Percentiles rank a stretch among this genome's conserved stretches.
Conservation (phyloP, 2,888 invertebrate species). For the Leucozona laternaria region DNA sequence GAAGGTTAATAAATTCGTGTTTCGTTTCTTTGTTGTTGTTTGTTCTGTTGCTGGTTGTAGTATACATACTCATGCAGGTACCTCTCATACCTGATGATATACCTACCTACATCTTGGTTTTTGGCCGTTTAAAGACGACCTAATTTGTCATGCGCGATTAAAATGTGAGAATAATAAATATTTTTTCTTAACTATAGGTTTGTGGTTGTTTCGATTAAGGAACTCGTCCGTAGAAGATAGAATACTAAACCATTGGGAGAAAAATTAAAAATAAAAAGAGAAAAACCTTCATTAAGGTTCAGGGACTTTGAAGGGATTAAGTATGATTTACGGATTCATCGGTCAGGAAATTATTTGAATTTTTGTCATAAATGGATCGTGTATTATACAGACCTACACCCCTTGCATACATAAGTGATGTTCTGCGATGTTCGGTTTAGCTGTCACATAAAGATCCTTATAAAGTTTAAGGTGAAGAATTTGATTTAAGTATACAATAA, state of each 20-base stretch:
- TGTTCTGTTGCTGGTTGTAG: constrained; percentile 3
- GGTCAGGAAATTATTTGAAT: neutral
- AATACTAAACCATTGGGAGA: neutral
- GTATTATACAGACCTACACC: no score
- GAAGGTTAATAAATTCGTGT: constrained; percentile 68
- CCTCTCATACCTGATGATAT: constrained; percentile 1
- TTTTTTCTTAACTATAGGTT: constrained; percentile 41
- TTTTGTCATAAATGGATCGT: neutral
- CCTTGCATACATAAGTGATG: neutral
- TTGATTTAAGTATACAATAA: neutral
- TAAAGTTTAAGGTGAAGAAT: neutral
- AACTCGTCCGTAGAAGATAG: constrained; percentile 1
- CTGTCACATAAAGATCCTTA: neutral
- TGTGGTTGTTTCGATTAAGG: constrained; percentile 35
- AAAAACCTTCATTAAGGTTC: constrained; percentile 28
- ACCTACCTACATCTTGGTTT: constrained; percentile 27
- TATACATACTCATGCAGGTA: constrained; percentile 14
- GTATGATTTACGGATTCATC: constrained; percentile 24
- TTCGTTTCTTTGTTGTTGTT: neutral
- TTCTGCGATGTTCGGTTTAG: neutral
- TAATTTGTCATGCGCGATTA: constrained; percentile 71
- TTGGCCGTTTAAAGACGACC: constrained; percentile 66
- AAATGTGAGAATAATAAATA: constrained; percentile 68
- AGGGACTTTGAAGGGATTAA: constrained; percentile 30
- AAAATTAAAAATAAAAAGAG: neutral